phyloP scores from a whole-genome alignment of 2,888 invertebrate species.

The Ariolimax columbianus region DNA sequence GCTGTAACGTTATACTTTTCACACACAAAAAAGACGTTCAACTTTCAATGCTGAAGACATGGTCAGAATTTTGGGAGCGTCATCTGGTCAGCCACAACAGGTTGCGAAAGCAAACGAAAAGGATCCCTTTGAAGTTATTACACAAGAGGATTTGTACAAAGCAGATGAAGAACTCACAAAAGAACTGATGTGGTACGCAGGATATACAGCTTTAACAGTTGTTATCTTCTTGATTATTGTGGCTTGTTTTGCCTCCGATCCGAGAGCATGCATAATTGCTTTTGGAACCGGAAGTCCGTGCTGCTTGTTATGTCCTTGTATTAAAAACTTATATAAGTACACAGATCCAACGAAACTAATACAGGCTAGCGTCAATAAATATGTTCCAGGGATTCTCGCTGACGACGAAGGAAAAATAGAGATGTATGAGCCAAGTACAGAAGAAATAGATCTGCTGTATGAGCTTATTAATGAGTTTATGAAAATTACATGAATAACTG shows the following conservation, averaged over 20 bases:
- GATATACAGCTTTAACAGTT: slow-evolving; percentile 59
- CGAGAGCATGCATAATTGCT: slow-evolving; percentile 61
- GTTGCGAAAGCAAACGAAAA: not conserved
- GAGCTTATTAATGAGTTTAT: slow-evolving; percentile 62
- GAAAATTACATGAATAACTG: slow-evolving; percentile 12
- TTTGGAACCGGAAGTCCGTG: slow-evolving; percentile 68
- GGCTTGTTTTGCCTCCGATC: slow-evolving; percentile 63
- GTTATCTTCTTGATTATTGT: slow-evolving; percentile 56
- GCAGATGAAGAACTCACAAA: slow-evolving; percentile 52
- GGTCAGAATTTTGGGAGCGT: slow-evolving; percentile 14
- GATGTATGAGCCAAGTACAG: slow-evolving; percentile 60
- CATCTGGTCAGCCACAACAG: not conserved
- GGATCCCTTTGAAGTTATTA: slow-evolving; percentile 53
- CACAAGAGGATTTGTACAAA: slow-evolving; percentile 57
- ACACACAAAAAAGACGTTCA: too few species aligned
- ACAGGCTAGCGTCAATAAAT: slow-evolving; percentile 60
- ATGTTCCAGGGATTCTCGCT: slow-evolving; percentile 65
- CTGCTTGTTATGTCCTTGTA: slow-evolving; percentile 62
- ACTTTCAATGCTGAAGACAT: not conserved
- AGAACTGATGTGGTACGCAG: slow-evolving; percentile 55
- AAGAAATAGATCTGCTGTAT: slow-evolving; percentile 61
- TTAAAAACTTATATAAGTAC: slow-evolving; percentile 52
- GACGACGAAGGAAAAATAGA: slow-evolving; percentile 62
- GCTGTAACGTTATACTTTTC: too few species aligned
- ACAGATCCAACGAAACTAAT: slow-evolving; percentile 54